Base-by-base conservation (phyloP, 2,888 invertebrate species). In the Artemia sinica region DNA sequence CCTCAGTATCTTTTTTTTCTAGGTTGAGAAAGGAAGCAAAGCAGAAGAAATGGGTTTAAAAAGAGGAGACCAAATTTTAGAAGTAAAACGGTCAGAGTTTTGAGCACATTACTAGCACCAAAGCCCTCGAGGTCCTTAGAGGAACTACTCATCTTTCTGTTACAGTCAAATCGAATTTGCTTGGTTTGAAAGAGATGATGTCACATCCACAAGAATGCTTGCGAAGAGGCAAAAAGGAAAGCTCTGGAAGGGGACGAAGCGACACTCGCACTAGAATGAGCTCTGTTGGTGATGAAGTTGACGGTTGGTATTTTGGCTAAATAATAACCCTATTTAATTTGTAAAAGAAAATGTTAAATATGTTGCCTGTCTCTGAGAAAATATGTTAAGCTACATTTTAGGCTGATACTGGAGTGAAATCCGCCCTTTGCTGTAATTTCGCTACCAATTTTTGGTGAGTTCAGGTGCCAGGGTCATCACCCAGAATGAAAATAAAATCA, bases 41-140 rank as follows among this genome's bases (percentile, higher is more conserved):
- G 92, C 96, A 9, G 92, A 94, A 78, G 92, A 94, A 77, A 90
- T 93, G 48, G 97, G 97, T 1, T 80, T 98, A 67, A 95, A 96
- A 78, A 84, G 95, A 69, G 97, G 96, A 63, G 97, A 98, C 81
- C 96, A 98, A 82, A 91, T 98, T 72, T 81, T 97, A 73, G 95
- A 96, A 81, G 95, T 98, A n/a, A 1, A 99, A 98, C 79, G 94
- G 95, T 49, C 92, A 95, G 77, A 93, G 90, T 75, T 94, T 97
- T 78, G 89, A 91, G 76, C 91, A 92, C 79, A 91, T 97, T 67
- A 89, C 88, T 74, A 89, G 91, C 77, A 86, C 88, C 66, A 86
- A 88, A 76, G 96, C 97, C 11, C 82, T 95, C 78, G 96, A 97
- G 80, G 87, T 96, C 72, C 84, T 98, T 14, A 85, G 89, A 73